A percentile compares a stretch with the other conserved stretches of the same genome.
Evolutionary conservation across 2,888 invertebrate species (phyloP).

Genomic region (Drosophila mettleri): DNA sequence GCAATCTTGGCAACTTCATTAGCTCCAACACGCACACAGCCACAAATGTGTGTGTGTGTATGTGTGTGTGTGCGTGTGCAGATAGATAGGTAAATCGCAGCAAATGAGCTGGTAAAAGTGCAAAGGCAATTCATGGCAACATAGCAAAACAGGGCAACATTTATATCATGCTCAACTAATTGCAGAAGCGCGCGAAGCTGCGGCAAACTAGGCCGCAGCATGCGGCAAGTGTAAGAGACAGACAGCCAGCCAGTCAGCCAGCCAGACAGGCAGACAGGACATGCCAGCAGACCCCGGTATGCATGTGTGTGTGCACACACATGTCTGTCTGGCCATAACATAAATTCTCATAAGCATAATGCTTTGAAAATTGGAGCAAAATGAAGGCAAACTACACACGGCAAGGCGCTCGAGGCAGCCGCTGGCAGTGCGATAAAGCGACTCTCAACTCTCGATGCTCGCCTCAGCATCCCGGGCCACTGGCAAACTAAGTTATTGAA

Average conservation of each 20-base stretch:
- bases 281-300: constrained; percentile 6
- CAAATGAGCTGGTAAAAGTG: constrained; percentile 68
- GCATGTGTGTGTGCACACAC: constrained; percentile 11
- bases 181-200: constrained; percentile 46
- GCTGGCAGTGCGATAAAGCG: constrained; percentile 8
- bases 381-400: constrained; percentile 33
- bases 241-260: neutral
- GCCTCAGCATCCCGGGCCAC: constrained; percentile 27
- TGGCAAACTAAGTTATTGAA: constrained; percentile 66
- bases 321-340: constrained; percentile 65
- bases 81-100: constrained; percentile 61
- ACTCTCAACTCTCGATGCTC: constrained; percentile 3
- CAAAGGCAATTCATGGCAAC: constrained; percentile 34
- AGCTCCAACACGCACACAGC: constrained; percentile 22
- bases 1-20: constrained; percentile 51
- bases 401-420: constrained; percentile 3
- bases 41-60: neutral
- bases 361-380: constrained; percentile 78
- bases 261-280: constrained; percentile 8
- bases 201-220: constrained; percentile 10
- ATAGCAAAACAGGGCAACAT: constrained; percentile 54
- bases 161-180: constrained; percentile 77
- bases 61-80: constrained; percentile 28
- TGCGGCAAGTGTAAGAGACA: constrained; percentile 2
- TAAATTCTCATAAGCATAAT: constrained; percentile 81